phyloP scores from a whole-genome alignment of 92 coral and sea anemone species.

The Zoanthus sociatus region DNA sequence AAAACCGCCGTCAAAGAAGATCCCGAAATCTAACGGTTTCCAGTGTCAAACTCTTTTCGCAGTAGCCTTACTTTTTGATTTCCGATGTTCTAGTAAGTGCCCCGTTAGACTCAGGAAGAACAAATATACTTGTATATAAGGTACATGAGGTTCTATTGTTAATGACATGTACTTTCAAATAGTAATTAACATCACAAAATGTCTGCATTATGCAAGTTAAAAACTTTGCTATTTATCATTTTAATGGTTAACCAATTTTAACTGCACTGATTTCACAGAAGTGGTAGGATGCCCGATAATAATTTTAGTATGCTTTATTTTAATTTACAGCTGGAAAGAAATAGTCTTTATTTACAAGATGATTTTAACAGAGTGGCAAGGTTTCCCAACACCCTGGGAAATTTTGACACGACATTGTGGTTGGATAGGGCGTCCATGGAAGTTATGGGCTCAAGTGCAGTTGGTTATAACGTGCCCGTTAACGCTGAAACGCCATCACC shows the following conservation, averaged over 20 bases:
- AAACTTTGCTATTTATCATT: too few species aligned
- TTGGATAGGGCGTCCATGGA: conserved; percentile 42
- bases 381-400: conserved; percentile 23
- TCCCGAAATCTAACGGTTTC: too few species aligned
- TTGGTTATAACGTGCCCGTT: background rate
- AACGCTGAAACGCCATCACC: background rate
- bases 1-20: too few species aligned
- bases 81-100: background rate
- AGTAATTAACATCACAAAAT: background rate
- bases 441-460: conserved; percentile 13
- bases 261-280: background rate
- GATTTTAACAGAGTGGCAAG: conserved; percentile 39
- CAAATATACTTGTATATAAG: background rate
- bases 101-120: background rate
- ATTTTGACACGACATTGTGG: conserved; percentile 37
- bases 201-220: background rate
- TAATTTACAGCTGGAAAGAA: background rate
- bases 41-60: too few species aligned
- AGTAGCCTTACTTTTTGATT: too few species aligned
- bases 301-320: background rate
- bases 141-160: background rate
- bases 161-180: background rate
- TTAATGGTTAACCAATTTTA: background rate
- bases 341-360: conserved; percentile 37
- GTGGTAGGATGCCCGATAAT: background rate